phyloP scores from a whole-genome alignment of 2,797 vertebrate species.

The Catostomus latipinnis region DNA sequence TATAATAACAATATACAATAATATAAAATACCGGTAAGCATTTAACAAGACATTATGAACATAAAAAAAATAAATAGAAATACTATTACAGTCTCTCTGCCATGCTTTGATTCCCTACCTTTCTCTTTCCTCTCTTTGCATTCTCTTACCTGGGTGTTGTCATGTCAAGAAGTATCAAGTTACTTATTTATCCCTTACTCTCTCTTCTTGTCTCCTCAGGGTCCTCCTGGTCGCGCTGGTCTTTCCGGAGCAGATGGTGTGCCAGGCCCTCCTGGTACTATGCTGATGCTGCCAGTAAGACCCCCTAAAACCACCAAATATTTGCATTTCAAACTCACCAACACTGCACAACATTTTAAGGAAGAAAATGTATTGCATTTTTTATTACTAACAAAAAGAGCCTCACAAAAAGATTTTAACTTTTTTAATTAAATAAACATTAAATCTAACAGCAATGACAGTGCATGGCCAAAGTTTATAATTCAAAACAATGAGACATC shows the following conservation, averaged over 20 bases:
- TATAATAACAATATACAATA: too few species aligned
- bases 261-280: conserved; percentile 95
- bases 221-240: conserved; percentile 90
- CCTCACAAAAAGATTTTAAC: too few species aligned
- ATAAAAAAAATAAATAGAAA: too few species aligned
- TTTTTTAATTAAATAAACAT: too few species aligned
- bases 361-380: too few species aligned
- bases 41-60: too few species aligned
- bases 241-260: conserved; percentile 94
- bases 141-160: conserved; percentile 13
- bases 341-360: too few species aligned
- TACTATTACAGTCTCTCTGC: background rate
- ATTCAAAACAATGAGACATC: too few species aligned
- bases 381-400: too few species aligned
- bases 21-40: too few species aligned
- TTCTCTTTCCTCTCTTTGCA: conserved; percentile 15
- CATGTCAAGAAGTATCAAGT: conserved; percentile 18
- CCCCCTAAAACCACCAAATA: background rate
- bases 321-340: background rate
- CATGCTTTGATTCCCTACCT: background rate
- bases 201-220: conserved; percentile 72
- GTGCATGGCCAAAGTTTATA: too few species aligned
- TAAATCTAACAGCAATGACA: too few species aligned
- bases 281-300: conserved; percentile 97
- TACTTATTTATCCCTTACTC: background rate